phyloP scores from a whole-genome alignment of 2,113 vertebrate species.

The Bubo blakistoni region DNA sequence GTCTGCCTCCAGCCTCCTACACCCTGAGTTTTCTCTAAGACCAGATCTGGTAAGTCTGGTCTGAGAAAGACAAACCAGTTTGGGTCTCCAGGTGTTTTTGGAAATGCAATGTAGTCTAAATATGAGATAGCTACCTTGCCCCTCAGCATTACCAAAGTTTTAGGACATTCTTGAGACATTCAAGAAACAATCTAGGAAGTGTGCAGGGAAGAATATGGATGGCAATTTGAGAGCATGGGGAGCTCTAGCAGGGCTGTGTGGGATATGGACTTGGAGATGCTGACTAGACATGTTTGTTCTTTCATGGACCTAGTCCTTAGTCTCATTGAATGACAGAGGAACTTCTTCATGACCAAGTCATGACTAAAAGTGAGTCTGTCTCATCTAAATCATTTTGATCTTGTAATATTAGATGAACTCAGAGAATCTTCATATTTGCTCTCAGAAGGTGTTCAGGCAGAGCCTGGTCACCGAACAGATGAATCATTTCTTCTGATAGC shows the following conservation, averaged over 20 bases:
- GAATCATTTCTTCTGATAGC: not conserved
- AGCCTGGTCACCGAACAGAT: not conserved
- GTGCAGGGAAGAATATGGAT: accelerated
- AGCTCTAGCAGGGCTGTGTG: not conserved
- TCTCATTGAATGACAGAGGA: not conserved
- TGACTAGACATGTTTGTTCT: not conserved
- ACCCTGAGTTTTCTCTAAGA: not conserved
- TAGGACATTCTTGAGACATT: not conserved
- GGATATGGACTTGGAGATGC: not conserved
- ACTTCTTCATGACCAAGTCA: not conserved
- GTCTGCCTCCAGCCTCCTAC: not conserved
- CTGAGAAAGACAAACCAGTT: not conserved
- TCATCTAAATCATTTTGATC: not conserved
- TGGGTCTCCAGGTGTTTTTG: not conserved
- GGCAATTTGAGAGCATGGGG: not conserved
- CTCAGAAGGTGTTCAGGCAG: not conserved
- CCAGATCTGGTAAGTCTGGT: not conserved
- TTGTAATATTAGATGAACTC: not conserved
- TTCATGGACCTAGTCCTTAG: not conserved
- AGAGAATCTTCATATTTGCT: not conserved
- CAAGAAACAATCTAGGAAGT: not conserved
- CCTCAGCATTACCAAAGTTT: not conserved
- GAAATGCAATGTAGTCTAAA: not conserved
- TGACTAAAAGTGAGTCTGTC: not conserved
- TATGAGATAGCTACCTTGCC: not conserved